Base-by-base conservation (phyloP, 1,140 invertebrate genomes). In the Drosophila truncata region DNA sequence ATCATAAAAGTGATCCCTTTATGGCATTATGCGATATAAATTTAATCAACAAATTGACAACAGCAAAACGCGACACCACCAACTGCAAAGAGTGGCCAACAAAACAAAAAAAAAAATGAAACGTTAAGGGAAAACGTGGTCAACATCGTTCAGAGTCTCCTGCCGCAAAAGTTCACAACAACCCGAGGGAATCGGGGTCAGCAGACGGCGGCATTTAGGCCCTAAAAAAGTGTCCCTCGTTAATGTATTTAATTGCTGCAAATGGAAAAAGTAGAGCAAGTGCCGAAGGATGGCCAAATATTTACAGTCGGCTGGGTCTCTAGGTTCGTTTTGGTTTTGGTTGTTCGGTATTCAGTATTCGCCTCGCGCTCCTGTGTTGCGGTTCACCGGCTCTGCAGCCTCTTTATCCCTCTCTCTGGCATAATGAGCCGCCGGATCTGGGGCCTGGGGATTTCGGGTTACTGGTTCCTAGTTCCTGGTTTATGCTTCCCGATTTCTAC, bases 141-240 rank as follows among this genome's bases (percentile, higher is more conserved):
- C 67, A 60, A 42, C 49, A 35, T 23, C 20, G 52, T 23, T 16
- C 44, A 9, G 44, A 25, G 44, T 47, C 23, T 47, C 44, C 14
- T 25, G 52, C 31, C 63, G 39, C 65, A 55, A 37, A 37, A 49
- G 58, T 57, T 46, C 23, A 54, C 25, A 25, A 46, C 65, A 60
- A 67, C 81, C 76, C 58, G 47, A 64, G 49, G 85, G 81, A 90
- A 90, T 11, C 75, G 74, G 64, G 85, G 85, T 90, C 85, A 90
- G 86, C 85, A 84, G 85, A 90, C 86, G 70, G 69, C 73, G 61
- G 31, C 65, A 74, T 80, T 87, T 70, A 71, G 65, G 52, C 72
- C 59, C 77, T 69, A 37, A 37, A 55, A 33, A 35, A 73, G 37
- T 74, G 69, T 62, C 71, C 52, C 70, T 67, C 63, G 74, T 77